Conservation (phyloP, 2,113 vertebrate genomes). For the Gymnobelideus leadbeateri region DNA sequence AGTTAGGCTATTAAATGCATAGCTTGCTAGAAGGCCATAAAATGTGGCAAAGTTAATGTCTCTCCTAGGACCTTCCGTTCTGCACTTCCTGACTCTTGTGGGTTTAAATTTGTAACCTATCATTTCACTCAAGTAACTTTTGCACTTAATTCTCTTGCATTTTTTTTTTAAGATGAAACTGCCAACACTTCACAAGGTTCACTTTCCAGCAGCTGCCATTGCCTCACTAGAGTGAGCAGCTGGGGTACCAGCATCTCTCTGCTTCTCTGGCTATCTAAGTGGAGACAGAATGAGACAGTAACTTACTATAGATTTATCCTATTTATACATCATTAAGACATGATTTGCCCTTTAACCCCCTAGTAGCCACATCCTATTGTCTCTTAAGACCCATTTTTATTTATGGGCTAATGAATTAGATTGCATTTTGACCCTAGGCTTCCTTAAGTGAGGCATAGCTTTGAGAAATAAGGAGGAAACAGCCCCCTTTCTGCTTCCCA, state of each 20-base stretch:
- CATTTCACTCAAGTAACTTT: slow-evolving; percentile 59
- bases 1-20: slow-evolving; percentile 66
- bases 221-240: neutral
- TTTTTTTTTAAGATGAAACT: slow-evolving; percentile 6
- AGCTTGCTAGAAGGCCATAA: slow-evolving; percentile 57
- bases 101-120: slow-evolving; percentile 65
- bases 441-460: neutral
- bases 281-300: neutral
- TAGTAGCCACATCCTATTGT: neutral
- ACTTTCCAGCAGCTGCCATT: neutral
- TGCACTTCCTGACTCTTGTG: slow-evolving; percentile 41
- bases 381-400: slow-evolving; percentile 25
- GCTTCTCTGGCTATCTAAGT: slow-evolving; percentile 1
- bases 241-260: neutral
- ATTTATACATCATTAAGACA: neutral
- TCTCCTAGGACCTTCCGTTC: slow-evolving; percentile 44
- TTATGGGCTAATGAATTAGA: neutral
- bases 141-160: slow-evolving; percentile 57
- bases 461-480: neutral
- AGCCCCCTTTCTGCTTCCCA: neutral
- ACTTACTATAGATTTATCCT: neutral
- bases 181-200: slow-evolving; percentile 7
- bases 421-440: neutral
- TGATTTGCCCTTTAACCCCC: neutral
- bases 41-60: slow-evolving; percentile 57